Evolutionary conservation across 1,140 invertebrate species (phyloP).

Genomic region (Drosophila arizonae): DNA sequence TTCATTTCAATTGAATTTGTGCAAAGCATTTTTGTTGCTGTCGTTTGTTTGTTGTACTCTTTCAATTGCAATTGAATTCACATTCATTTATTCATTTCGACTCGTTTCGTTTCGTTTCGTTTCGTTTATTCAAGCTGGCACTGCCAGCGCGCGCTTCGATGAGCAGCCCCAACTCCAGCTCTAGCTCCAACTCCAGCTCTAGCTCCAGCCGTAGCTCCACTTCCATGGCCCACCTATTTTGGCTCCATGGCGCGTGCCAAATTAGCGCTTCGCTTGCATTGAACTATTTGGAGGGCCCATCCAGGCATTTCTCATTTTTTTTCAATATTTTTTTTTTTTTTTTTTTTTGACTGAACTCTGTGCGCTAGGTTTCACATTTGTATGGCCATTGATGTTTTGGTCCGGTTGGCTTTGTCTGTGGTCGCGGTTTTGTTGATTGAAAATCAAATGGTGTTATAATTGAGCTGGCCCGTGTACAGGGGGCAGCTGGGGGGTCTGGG

Average conservation of each 20-base stretch:
- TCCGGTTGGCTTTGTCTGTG: slow-evolving; percentile 33
- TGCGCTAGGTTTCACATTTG: slow-evolving; percentile 13
- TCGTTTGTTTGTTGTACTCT: slow-evolving; percentile 28
- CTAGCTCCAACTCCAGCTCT: too few relatives aligned
- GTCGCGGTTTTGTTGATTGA: slow-evolving; percentile 33
- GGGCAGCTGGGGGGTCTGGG: neutral
- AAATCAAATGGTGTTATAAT: slow-evolving; percentile 55
- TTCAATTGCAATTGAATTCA: slow-evolving; percentile 78
- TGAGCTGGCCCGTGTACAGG: slow-evolving; percentile 15
- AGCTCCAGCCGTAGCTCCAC: too few relatives aligned
- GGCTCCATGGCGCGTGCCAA: slow-evolving; percentile 68
- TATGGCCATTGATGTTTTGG: slow-evolving; percentile 29
- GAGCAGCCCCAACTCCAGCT: slow-evolving; percentile 2
- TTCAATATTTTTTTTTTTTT: neutral
- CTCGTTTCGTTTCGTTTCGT: slow-evolving; percentile 35
- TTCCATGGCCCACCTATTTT: neutral
- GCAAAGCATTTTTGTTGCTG: slow-evolving; percentile 39
- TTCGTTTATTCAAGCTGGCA: slow-evolving; percentile 40
- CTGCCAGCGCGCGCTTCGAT: slow-evolving; percentile 52
- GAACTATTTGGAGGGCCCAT: slow-evolving; percentile 59
- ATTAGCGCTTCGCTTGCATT: slow-evolving; percentile 69
- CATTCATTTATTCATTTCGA: slow-evolving; percentile 73
- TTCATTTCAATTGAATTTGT: slow-evolving; percentile 70
- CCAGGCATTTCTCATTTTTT: neutral
- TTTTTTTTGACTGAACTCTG: neutral